Conservation (phyloP, 2,888 invertebrate species). For the Glyphotaelius pellucidus region DNA sequence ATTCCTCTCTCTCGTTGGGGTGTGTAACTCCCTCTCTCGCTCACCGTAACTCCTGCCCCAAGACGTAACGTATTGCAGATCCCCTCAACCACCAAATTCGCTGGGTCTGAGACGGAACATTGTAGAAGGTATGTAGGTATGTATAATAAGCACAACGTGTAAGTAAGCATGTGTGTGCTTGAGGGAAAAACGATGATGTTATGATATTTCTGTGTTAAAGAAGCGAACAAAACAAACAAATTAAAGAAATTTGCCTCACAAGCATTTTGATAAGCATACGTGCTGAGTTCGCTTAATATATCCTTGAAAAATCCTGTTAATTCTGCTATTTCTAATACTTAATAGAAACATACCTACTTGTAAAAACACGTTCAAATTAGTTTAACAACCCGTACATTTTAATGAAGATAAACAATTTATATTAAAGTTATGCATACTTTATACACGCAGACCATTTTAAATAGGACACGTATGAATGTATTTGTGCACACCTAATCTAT, state of each 20-base stretch:
- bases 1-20: neutral
- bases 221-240: conserved; percentile 19
- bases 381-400: neutral
- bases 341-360: neutral
- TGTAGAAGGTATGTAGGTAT: neutral
- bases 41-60: neutral
- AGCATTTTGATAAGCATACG: neutral
- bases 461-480: too few relatives aligned
- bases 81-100: conserved; percentile 8
- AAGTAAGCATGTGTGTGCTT: neutral
- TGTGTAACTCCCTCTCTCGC: neutral
- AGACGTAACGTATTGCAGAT: conserved; percentile 7
- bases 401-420: too few relatives aligned
- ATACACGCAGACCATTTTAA: too few relatives aligned
- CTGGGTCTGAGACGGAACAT: neutral
- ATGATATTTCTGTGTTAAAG: neutral
- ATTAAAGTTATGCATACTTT: too few relatives aligned
- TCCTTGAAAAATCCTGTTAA: neutral
- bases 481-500: too few relatives aligned
- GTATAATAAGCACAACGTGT: neutral
- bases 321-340: neutral
- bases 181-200: conserved; percentile 45
- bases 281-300: neutral
- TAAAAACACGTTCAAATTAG: neutral
- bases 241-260: neutral